Evolutionary conservation across 2,888 invertebrate species (phyloP).

Genomic region (Isotomurus palustris): DNA sequence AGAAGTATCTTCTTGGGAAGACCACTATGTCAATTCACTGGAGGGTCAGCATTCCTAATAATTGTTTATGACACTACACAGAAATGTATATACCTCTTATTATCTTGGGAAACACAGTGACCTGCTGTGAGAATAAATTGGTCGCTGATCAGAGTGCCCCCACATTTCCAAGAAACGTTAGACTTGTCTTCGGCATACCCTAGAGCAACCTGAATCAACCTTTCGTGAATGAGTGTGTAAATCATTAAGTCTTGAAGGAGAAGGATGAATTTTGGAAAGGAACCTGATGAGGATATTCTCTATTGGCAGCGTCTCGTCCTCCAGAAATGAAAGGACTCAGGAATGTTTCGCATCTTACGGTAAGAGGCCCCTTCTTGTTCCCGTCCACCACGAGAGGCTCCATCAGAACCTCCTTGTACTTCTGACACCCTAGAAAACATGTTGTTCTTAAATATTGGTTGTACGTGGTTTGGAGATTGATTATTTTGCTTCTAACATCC

Average conservation of each 20-base stretch:
- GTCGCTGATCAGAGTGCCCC: conserved; percentile 30
- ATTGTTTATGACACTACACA: neutral
- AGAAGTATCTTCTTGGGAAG: conserved; percentile 22
- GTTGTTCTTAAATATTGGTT: too few relatives aligned
- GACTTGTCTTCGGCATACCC: conserved; percentile 18
- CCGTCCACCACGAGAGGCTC: conserved; percentile 2
- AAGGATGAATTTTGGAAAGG: too few relatives aligned
- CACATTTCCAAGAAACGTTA: conserved; percentile 31
- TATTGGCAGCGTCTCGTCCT: conserved; percentile 24
- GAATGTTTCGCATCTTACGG: conserved; percentile 8
- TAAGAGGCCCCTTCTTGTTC: neutral
- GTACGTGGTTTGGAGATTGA: too few relatives aligned
- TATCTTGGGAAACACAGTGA: conserved; percentile 14
- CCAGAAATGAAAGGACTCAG: conserved; percentile 24
- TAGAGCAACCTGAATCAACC: conserved; percentile 22
- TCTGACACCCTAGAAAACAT: conserved; percentile 16
- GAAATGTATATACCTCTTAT: neutral
- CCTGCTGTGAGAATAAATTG: conserved; percentile 30
- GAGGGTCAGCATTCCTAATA: neutral
- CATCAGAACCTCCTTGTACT: conserved; percentile 9
- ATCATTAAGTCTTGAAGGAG: neutral
- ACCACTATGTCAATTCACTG: conserved; percentile 8
- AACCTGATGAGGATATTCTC: conserved; percentile 35
- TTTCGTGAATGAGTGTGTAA: neutral
- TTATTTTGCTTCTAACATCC: too few relatives aligned